phyloP scores from a whole-genome alignment of 2,888 invertebrate species.

The Xylota sylvarum region DNA sequence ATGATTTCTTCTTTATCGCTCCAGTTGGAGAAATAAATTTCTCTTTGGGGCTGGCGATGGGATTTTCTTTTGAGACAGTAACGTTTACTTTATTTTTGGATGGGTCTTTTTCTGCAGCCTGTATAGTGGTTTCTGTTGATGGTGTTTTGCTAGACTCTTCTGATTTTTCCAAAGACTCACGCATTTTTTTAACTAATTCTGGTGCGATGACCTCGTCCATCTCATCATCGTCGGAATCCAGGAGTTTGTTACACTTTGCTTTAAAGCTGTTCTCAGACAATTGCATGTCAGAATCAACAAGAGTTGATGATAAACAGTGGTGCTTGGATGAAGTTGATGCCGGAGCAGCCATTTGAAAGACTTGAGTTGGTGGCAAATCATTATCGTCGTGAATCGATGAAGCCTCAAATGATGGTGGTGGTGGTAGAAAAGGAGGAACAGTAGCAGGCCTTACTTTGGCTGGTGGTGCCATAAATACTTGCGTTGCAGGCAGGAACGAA shows the following conservation, averaged over 20 bases:
- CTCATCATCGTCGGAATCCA: conserved; percentile 71
- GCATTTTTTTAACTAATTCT: conserved; percentile 49
- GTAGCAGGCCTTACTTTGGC: neutral
- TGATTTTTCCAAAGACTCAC: conserved; percentile 1
- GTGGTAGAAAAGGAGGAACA: neutral
- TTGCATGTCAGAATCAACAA: conserved; percentile 31
- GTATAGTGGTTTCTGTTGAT: neutral
- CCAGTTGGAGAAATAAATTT: neutral
- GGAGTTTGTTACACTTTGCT: conserved; percentile 55
- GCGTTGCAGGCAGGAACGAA: conserved; percentile 45
- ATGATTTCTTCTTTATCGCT: neutral
- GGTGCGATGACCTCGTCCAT: conserved; percentile 65
- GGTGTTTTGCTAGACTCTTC: neutral
- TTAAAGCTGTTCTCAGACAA: conserved; percentile 54
- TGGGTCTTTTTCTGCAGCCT: neutral
- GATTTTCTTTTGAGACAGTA: neutral
- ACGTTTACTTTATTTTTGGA: neutral
- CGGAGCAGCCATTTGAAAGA: conserved; percentile 32
- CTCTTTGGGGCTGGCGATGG: neutral
- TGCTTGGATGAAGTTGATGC: neutral
- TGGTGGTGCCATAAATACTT: conserved; percentile 34
- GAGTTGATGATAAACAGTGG: conserved; percentile 44
- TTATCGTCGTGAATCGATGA: conserved; percentile 8
- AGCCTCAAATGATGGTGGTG: neutral
- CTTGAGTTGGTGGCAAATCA: conserved; percentile 68